Conservation (phyloP, 2,888 invertebrate genomes). For the Dicyrtomina minuta region DNA sequence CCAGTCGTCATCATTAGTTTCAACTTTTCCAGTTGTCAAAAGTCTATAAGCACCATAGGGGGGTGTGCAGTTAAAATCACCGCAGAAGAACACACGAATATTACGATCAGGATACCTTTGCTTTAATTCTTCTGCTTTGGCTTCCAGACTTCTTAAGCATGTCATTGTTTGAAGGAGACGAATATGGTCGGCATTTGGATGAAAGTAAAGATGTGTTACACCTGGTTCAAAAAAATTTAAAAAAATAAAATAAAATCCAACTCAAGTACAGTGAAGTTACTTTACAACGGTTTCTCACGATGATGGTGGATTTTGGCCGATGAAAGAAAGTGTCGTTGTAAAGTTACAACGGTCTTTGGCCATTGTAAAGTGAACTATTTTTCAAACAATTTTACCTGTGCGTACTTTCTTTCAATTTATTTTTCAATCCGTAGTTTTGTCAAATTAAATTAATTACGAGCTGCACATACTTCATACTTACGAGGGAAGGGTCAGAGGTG, state of each 20-base stretch:
- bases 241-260: constrained; percentile 1
- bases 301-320: too few relatives aligned
- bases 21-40: constrained; percentile 69
- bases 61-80: constrained; percentile 90
- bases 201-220: constrained; percentile 92
- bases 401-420: too few relatives aligned
- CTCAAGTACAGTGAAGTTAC: neutral
- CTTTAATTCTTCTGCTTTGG: constrained; percentile 54
- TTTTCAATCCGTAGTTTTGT: too few relatives aligned
- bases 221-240: constrained; percentile 57
- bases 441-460: too few relatives aligned
- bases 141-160: constrained; percentile 69
- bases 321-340: too few relatives aligned
- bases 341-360: too few relatives aligned
- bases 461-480: too few relatives aligned
- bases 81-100: constrained; percentile 76
- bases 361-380: too few relatives aligned
- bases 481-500: too few relatives aligned
- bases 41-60: constrained; percentile 77
- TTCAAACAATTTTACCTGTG: too few relatives aligned
- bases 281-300: too few relatives aligned
- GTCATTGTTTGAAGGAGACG: constrained; percentile 80
- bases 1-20: constrained; percentile 72
- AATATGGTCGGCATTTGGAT: constrained; percentile 86
- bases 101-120: constrained; percentile 58